Conservation (phyloP, 1,140 invertebrate species). For the Panagrolaimus sp. region DNA sequence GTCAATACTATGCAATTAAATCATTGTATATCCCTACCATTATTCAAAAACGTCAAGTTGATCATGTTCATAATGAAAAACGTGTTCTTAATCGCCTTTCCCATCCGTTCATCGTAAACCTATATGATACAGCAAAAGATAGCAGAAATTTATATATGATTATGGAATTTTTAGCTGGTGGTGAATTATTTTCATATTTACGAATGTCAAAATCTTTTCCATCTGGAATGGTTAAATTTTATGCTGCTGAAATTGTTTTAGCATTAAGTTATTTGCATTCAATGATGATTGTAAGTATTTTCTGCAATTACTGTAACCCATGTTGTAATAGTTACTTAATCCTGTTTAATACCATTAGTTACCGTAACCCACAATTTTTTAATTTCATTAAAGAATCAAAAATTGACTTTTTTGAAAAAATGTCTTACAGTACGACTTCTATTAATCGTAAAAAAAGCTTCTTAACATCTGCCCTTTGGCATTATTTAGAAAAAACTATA, state of each 20-base stretch:
- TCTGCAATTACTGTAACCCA: background rate
- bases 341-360: too few species aligned
- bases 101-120: slow-evolving; percentile 55
- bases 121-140: slow-evolving; percentile 78
- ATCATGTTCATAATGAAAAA: slow-evolving; percentile 56
- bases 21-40: slow-evolving; percentile 47
- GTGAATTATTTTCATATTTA: slow-evolving; percentile 89
- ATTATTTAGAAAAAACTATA: background rate
- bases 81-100: slow-evolving; percentile 38
- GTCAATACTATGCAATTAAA: slow-evolving; percentile 53
- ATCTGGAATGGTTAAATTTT: slow-evolving; percentile 79
- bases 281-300: slow-evolving; percentile 68
- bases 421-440: too few species aligned
- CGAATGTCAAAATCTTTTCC: slow-evolving; percentile 77
- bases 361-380: background rate
- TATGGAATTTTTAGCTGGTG: slow-evolving; percentile 86
- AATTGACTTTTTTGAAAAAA: background rate
- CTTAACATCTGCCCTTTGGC: too few species aligned
- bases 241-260: slow-evolving; percentile 83
- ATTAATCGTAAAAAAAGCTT: too few species aligned
- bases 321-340: too few species aligned
- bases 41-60: slow-evolving; percentile 45
- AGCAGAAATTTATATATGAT: slow-evolving; percentile 82
- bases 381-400: background rate
- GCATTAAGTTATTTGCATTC: slow-evolving; percentile 88